Evolutionary conservation across 37 sponge, comb jelly and placozoan genomes (phyloP).

Genomic region (Beroe forskalii): DNA sequence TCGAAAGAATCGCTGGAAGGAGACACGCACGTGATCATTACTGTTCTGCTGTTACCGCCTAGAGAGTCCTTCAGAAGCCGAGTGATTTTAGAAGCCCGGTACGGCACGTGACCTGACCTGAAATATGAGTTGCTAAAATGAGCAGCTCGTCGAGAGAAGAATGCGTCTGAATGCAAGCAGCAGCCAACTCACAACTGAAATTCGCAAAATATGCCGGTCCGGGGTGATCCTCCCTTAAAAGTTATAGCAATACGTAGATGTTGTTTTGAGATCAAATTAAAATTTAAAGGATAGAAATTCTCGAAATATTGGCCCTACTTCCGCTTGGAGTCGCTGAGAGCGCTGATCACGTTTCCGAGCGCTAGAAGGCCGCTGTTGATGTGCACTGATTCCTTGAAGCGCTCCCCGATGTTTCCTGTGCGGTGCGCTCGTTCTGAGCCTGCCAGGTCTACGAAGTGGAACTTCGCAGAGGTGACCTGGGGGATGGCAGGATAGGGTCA

Average conservation of each 20-base stretch:
- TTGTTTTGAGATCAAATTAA: background rate
- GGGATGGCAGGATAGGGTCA: background rate
- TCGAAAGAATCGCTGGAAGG: conserved; percentile 74
- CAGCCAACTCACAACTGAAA: too few relatives aligned
- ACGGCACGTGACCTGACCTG: conserved; percentile 66
- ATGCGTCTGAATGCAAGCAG: background rate
- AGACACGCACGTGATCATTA: conserved; percentile 77
- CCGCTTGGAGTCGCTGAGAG: conserved; percentile 66
- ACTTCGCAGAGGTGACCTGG: conserved; percentile 69
- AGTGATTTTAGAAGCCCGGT: conserved; percentile 72
- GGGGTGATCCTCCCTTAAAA: background rate
- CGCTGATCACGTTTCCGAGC: conserved; percentile 75
- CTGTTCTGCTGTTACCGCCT: conserved; percentile 71
- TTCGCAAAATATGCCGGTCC: background rate
- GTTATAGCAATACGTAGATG: background rate
- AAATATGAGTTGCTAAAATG: too few relatives aligned
- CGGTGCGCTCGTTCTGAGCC: conserved; percentile 72
- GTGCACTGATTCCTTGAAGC: conserved; percentile 80
- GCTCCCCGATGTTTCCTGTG: conserved; percentile 74
- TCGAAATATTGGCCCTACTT: too few relatives aligned
- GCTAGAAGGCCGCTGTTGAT: conserved; percentile 75
- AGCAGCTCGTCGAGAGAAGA: background rate
- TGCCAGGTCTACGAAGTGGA: conserved; percentile 84
- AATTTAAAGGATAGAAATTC: background rate
- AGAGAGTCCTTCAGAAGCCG: conserved; percentile 70